Conservation (phyloP, 1,140 invertebrate genomes). For the Aethina tumida region DNA sequence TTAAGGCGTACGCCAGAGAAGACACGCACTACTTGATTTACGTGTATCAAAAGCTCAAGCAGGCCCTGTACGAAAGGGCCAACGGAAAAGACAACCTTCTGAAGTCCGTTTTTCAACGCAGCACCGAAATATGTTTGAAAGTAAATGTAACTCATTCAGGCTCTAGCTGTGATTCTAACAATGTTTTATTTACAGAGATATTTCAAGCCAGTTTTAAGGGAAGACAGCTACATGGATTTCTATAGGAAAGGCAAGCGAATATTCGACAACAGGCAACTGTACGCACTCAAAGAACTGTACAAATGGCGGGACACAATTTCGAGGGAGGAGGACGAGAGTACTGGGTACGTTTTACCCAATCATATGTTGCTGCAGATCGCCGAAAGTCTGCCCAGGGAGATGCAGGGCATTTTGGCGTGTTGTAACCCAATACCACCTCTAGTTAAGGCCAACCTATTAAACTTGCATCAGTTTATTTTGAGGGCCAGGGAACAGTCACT, state of each 20-base stretch:
- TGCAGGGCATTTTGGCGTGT: conserved; percentile 86
- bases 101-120: conserved; percentile 56
- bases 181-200: conserved; percentile 52
- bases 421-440: conserved; percentile 89
- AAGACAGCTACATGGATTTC: conserved; percentile 64
- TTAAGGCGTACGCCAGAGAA: conserved; percentile 81
- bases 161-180: conserved; percentile 6
- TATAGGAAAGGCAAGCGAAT: conserved; percentile 67
- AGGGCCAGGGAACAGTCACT: conserved; percentile 65
- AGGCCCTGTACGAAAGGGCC: conserved; percentile 62
- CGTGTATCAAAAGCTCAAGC: conserved; percentile 76
- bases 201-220: conserved; percentile 63
- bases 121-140: conserved; percentile 61
- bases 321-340: conserved; percentile 84
- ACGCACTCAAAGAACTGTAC: conserved; percentile 73
- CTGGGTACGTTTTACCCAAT: conserved; percentile 84
- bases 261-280: conserved; percentile 80
- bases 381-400: conserved; percentile 83
- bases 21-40: conserved; percentile 96
- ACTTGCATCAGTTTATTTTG: conserved; percentile 67
- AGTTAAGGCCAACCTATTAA: conserved; percentile 63
- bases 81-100: conserved; percentile 62
- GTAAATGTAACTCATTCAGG: conserved; percentile 31
- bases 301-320: conserved; percentile 83
- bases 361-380: conserved; percentile 91